Conservation (phyloP, 2,797 vertebrate species). For the Dermochelys coriacea region DNA sequence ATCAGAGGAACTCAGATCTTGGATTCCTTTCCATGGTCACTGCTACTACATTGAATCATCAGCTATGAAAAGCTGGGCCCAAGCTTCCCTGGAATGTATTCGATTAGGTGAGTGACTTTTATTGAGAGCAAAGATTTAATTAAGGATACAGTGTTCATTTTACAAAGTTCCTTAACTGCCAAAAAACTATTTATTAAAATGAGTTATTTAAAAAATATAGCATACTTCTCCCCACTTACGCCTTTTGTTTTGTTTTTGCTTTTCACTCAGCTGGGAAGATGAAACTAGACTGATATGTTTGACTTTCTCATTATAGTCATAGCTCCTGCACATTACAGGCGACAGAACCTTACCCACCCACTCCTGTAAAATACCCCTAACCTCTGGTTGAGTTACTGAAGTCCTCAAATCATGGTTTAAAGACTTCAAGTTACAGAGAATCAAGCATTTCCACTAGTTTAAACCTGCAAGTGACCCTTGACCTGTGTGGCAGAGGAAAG, state of each 20-base stretch:
- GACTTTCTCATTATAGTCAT: not conserved
- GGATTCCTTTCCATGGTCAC: constrained; percentile 90
- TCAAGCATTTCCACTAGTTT: too few species aligned
- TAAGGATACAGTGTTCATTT: rapidly evolving
- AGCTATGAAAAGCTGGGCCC: constrained; percentile 83
- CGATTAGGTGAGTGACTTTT: constrained; percentile 82
- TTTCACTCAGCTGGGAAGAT: not conserved
- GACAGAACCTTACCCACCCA: too few species aligned
- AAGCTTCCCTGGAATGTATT: constrained; percentile 88
- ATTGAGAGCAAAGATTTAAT: not conserved
- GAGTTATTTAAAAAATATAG: not conserved
- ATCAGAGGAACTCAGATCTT: constrained; percentile 71
- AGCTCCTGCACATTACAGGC: too few species aligned
- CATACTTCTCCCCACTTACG: not conserved
- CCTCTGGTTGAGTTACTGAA: too few species aligned
- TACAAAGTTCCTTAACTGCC: not conserved
- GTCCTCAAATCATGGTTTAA: too few species aligned
- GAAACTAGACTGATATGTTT: not conserved
- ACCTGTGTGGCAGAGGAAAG: too few species aligned
- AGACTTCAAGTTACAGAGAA: too few species aligned
- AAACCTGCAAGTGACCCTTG: too few species aligned
- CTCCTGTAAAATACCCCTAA: too few species aligned
- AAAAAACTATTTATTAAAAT: not conserved
- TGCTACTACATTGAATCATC: constrained; percentile 87
- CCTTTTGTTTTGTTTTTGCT: not conserved